phyloP scores from a whole-genome alignment of 1,140 invertebrate species.

The Ips nitidus region DNA sequence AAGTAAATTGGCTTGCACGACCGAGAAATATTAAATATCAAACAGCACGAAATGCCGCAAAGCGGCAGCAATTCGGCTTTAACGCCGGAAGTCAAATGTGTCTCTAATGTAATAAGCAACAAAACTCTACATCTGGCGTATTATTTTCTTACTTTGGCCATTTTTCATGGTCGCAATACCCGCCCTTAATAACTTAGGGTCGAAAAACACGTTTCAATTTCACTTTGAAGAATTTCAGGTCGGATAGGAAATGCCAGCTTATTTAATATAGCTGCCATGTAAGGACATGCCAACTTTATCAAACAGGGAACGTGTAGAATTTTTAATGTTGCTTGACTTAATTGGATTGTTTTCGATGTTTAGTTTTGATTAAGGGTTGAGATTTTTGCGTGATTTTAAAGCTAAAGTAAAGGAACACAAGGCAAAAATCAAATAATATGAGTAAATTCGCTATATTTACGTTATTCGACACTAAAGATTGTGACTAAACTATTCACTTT shows the following conservation, averaged over 20 bases:
- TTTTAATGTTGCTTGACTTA: too few relatives aligned
- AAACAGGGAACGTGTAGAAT: too few relatives aligned
- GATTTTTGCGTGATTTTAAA: too few relatives aligned
- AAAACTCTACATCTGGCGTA: slow-evolving; percentile 24
- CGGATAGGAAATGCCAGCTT: slow-evolving; percentile 1
- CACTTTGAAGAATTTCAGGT: slow-evolving; percentile 3
- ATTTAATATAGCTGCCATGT: background rate
- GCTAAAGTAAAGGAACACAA: too few relatives aligned
- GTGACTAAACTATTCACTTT: too few relatives aligned
- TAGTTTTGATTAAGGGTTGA: too few relatives aligned
- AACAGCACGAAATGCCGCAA: slow-evolving; percentile 20
- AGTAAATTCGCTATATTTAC: too few relatives aligned
- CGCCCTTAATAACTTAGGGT: slow-evolving; percentile 17
- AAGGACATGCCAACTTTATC: too few relatives aligned
- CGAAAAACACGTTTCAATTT: slow-evolving; percentile 11
- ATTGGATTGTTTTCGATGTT: too few relatives aligned
- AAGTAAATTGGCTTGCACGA: slow-evolving; percentile 18
- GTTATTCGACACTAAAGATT: too few relatives aligned
- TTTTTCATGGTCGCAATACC: slow-evolving; percentile 8
- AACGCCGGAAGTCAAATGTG: slow-evolving; percentile 29
- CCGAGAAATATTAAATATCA: slow-evolving; percentile 33
- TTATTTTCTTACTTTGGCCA: slow-evolving; percentile 15
- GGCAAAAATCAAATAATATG: too few relatives aligned
- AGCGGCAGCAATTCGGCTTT: slow-evolving; percentile 13
- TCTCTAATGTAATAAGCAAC: slow-evolving; percentile 29